Evolutionary conservation across 2,888 invertebrate genomes (phyloP).

Genomic region (Nycteola revayana): DNA sequence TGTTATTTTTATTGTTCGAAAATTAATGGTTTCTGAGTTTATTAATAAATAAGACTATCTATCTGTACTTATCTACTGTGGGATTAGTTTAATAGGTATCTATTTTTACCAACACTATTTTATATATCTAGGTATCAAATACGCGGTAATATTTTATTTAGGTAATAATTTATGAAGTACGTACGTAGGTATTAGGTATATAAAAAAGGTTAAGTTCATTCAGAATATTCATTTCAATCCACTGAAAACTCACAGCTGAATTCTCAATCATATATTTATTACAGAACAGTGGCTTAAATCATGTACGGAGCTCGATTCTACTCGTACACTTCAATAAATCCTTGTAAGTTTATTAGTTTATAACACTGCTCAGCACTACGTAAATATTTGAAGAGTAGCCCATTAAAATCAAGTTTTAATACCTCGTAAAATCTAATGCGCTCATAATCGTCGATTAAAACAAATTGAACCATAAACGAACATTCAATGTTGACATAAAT

Average conservation of each 20-base stretch:
- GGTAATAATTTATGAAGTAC: no score
- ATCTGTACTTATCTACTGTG: no score
- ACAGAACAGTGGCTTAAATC: constrained; percentile 20
- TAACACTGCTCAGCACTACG: constrained; percentile 49
- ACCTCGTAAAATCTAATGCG: constrained; percentile 66
- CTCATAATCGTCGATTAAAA: constrained; percentile 61
- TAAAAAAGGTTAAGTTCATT: no score
- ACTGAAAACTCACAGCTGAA: constrained; percentile 10
- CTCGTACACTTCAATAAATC: constrained; percentile 35
- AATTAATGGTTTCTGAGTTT: no score
- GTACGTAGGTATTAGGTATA: no score
- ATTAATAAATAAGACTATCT: no score
- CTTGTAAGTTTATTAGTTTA: constrained; percentile 43
- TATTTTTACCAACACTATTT: no score
- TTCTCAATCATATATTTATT: constrained; percentile 8
- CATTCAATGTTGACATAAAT: constrained; percentile 63
- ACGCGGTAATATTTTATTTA: no score
- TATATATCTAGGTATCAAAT: no score
- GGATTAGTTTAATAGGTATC: no score
- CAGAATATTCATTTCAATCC: no score
- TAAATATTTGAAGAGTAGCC: constrained; percentile 63
- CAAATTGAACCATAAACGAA: constrained; percentile 61
- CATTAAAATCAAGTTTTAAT: constrained; percentile 66
- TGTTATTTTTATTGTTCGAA: no score
- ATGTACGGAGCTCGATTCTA: constrained; percentile 16